phyloP scores from a whole-genome alignment of 2,113 vertebrate species.

The Labeo catla region DNA sequence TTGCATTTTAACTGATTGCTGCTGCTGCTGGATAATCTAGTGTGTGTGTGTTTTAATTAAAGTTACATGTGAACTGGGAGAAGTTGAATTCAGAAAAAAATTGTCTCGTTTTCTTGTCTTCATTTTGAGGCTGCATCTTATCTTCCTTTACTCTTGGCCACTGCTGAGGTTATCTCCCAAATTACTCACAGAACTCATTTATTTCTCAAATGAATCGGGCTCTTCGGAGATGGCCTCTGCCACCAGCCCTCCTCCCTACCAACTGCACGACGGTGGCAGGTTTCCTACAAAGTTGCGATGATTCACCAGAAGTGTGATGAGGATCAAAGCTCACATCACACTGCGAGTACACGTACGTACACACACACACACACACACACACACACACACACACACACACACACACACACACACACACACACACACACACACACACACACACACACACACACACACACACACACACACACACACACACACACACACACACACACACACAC shows the following conservation, averaged over 20 bases:
- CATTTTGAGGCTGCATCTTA: slow-evolving; percentile 72
- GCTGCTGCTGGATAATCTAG: slow-evolving; percentile 66
- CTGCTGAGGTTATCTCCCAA: slow-evolving; percentile 76
- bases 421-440: slow-evolving; percentile 33
- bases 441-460: slow-evolving; percentile 12
- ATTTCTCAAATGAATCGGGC: slow-evolving; percentile 79
- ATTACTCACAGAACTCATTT: slow-evolving; percentile 80
- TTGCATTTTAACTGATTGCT: slow-evolving; percentile 65
- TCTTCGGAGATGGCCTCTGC: slow-evolving; percentile 56
- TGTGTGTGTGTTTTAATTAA: slow-evolving; percentile 76
- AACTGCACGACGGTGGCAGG: slow-evolving; percentile 54
- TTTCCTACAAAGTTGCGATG: slow-evolving; percentile 53
- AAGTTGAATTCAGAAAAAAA: slow-evolving; percentile 76
- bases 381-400: slow-evolving; percentile 30
- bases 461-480: slow-evolving; percentile 28
- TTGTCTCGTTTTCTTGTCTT: slow-evolving; percentile 75
- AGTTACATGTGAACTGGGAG: slow-evolving; percentile 66
- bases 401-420: slow-evolving; percentile 15
- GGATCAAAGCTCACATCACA: slow-evolving; percentile 69
- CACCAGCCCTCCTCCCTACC: slow-evolving; percentile 62
- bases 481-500: slow-evolving; percentile 18
- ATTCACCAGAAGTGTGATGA: slow-evolving; percentile 62
- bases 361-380: slow-evolving; percentile 25
- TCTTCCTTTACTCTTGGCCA: slow-evolving; percentile 69
- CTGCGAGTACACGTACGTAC: neutral